Conservation (phyloP, 2,888 invertebrate species). For the Mythimna pallens region DNA sequence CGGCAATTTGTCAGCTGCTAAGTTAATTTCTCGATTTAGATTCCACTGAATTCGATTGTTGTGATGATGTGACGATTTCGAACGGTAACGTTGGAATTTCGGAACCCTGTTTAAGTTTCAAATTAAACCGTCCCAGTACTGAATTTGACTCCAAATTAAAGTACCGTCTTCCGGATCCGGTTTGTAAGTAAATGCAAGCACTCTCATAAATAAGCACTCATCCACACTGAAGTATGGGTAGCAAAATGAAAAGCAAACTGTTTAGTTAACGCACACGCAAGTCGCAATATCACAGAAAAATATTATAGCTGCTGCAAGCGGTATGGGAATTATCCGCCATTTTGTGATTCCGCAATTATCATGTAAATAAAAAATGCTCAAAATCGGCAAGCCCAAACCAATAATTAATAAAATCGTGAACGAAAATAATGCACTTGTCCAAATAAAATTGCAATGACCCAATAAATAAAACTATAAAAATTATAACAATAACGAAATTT, state of each 20-base stretch:
- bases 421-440: constrained; percentile 3
- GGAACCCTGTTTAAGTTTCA: constrained; percentile 3
- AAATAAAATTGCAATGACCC: constrained; percentile 9
- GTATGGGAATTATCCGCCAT: constrained; percentile 26
- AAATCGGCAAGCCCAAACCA: not conserved
- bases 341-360: constrained; percentile 3
- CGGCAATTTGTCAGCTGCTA: constrained; percentile 7
- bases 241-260: constrained; percentile 53
- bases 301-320: not conserved
- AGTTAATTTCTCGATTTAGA: constrained; percentile 24
- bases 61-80: constrained; percentile 4
- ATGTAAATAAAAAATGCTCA: not conserved
- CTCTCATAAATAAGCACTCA: constrained; percentile 72
- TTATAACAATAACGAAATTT: not conserved
- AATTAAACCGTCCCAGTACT: constrained; percentile 12
- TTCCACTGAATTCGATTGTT: constrained; percentile 25
- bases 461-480: not conserved
- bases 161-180: constrained; percentile 1
- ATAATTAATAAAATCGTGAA: not conserved
- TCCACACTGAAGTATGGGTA: constrained; percentile 70
- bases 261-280: constrained; percentile 55
- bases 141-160: constrained; percentile 11
- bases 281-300: constrained; percentile 31
- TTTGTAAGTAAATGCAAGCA: constrained; percentile 55
- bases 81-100: constrained; percentile 1